Evolutionary conservation across 1,140 invertebrate genomes (phyloP).

Genomic region (Agrilus planipennis): DNA sequence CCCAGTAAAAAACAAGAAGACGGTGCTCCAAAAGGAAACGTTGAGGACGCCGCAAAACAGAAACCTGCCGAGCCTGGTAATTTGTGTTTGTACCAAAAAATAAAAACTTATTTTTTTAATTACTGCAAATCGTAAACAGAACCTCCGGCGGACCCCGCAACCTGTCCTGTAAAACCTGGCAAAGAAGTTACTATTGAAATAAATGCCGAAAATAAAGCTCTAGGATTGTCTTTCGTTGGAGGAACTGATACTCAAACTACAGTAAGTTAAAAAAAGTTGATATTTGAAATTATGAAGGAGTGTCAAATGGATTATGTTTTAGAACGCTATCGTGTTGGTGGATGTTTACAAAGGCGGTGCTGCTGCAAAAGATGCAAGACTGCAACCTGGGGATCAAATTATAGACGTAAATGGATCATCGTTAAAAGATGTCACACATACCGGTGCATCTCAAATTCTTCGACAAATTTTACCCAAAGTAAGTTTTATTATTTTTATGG

Average conservation of each 20-base stretch:
- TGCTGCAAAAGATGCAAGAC: constrained; percentile 77
- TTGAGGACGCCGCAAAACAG: constrained; percentile 11
- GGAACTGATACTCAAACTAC: constrained; percentile 76
- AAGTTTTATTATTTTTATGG: constrained; percentile 4
- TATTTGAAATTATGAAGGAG: too few relatives aligned
- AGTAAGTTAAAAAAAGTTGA: constrained; percentile 55
- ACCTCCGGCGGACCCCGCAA: constrained; percentile 60
- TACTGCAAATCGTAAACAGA: too few relatives aligned
- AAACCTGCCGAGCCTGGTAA: neutral
- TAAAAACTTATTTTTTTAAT: constrained; percentile 11
- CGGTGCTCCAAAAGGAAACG: neutral
- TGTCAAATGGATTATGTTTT: too few relatives aligned
- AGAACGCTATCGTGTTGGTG: too few relatives aligned
- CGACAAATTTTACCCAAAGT: constrained; percentile 60
- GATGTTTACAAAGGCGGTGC: too few relatives aligned
- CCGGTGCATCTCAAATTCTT: constrained; percentile 45
- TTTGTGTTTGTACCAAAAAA: neutral
- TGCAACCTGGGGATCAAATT: constrained; percentile 89
- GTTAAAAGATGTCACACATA: constrained; percentile 53
- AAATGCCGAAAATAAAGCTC: constrained; percentile 68
- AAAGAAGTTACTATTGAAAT: constrained; percentile 83
- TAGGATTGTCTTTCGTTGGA: constrained; percentile 82
- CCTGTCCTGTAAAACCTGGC: constrained; percentile 57
- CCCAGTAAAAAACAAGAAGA: constrained; percentile 56
- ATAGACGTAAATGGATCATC: constrained; percentile 73